Conservation (phyloP, 1,140 invertebrate species). For the Dinoponera quadriceps region DNA sequence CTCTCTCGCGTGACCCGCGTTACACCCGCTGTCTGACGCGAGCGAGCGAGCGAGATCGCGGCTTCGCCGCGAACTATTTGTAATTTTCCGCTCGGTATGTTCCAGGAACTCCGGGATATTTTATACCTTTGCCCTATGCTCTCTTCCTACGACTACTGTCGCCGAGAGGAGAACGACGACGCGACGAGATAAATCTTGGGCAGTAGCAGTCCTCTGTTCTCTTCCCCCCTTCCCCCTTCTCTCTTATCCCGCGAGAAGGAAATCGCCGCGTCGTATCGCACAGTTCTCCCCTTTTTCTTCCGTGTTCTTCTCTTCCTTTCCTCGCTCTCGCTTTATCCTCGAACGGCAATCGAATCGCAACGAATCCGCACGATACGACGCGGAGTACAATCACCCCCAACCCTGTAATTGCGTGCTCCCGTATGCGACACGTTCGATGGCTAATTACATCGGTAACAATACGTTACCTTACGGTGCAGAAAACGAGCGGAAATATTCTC, state of each 20-base stretch:
- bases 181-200: conserved; percentile 67
- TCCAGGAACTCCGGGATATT: conserved; percentile 66
- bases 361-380: conserved; percentile 2
- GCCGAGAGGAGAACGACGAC: conserved; percentile 65
- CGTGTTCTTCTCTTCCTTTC: neutral
- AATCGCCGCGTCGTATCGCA: conserved; percentile 14
- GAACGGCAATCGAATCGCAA: conserved; percentile 48
- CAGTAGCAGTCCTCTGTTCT: conserved; percentile 26
- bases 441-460: conserved; percentile 19
- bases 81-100: conserved; percentile 75
- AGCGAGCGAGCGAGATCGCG: conserved; percentile 46
- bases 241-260: conserved; percentile 33
- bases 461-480: conserved; percentile 6
- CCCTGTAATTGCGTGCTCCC: neutral
- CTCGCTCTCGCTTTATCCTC: neutral
- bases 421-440: conserved; percentile 30
- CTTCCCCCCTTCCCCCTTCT: too few relatives aligned
- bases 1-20: conserved; percentile 12
- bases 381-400: neutral
- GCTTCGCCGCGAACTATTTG: conserved; percentile 73
- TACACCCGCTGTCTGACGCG: conserved; percentile 29
- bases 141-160: conserved; percentile 51
- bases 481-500: conserved; percentile 10
- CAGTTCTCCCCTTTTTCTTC: neutral
- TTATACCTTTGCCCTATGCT: conserved; percentile 60